Percentiles rank a stretch among this genome's conserved stretches.
These are phyloP conservation scores for Drosophila elegans DNA, from an alignment of 1,140 invertebrate species.

Conservation along the genomic window DNA sequence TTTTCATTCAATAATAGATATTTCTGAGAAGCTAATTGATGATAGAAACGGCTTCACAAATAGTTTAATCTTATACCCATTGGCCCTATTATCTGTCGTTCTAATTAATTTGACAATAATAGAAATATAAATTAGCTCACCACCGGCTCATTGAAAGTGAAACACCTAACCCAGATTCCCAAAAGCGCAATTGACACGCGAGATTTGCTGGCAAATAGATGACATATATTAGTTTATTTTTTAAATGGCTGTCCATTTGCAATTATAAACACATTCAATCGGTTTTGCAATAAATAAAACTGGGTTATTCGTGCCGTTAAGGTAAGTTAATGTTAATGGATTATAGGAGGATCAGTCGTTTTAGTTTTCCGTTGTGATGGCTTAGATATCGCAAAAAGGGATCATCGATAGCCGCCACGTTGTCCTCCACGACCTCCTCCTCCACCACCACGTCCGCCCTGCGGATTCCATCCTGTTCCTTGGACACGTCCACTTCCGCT, in stretches of 20 bases:
- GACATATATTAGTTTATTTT: constrained; percentile 54
- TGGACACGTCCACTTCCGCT: constrained; percentile 76
- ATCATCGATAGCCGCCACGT: constrained; percentile 55
- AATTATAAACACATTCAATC: constrained; percentile 40
- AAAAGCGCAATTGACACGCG: constrained; percentile 35
- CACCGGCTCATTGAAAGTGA: constrained; percentile 37
- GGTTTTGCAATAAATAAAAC: constrained; percentile 52
- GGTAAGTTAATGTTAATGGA: constrained; percentile 1
- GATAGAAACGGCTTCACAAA: no score
- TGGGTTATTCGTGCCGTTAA: constrained; percentile 26
- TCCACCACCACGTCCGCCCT: constrained; percentile 52
- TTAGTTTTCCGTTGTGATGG: neutral
- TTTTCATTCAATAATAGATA: no score
- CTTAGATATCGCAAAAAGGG: neutral
- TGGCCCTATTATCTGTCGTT: neutral
- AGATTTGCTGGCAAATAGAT: constrained; percentile 41
- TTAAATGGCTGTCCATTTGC: constrained; percentile 36
- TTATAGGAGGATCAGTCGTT: constrained; percentile 28
- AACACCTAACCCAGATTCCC: constrained; percentile 21
- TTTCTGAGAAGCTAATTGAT: no score
- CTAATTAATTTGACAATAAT: constrained; percentile 1
- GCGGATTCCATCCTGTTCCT: constrained; percentile 71
- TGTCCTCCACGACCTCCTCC: constrained; percentile 79
- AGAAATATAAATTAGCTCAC: neutral
- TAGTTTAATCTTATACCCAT: no score